A percentile compares a stretch with the other conserved stretches of the same genome.
Conservation (phyloP, 2,888 invertebrate genomes). For the Hydrotaea cyrtoneurina region DNA sequence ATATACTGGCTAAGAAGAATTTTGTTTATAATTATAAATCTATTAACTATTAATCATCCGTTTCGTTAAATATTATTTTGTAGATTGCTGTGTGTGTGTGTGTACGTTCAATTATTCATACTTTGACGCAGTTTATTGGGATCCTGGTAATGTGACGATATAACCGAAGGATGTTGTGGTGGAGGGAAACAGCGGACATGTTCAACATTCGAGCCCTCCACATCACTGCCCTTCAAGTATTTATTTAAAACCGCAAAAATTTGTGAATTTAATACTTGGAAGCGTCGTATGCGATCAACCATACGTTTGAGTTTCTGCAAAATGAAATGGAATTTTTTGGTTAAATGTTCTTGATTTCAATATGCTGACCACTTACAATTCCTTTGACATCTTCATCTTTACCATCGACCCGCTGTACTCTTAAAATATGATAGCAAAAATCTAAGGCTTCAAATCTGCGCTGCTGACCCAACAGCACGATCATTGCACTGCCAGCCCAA, state of each 20-base stretch:
- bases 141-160: conserved; percentile 83
- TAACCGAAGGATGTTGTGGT: conserved; percentile 89
- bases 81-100: conserved; percentile 37
- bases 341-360: neutral
- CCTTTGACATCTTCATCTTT: conserved; percentile 97
- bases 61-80: conserved; percentile 39
- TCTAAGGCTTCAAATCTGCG: conserved; percentile 97
- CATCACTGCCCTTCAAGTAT: conserved; percentile 92
- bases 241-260: conserved; percentile 97
- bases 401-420: conserved; percentile 97
- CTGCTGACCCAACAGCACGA: conserved; percentile 96
- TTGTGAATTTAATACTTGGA: conserved; percentile 99
- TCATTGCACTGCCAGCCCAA: conserved; percentile 99
- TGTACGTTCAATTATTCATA: conserved; percentile 75
- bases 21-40: conserved; percentile 46
- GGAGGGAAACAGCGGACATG: conserved; percentile 98
- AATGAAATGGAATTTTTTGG: conserved; percentile 5
- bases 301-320: conserved; percentile 94
- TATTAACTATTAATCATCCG: conserved; percentile 46
- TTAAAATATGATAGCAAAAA: conserved; percentile 98
- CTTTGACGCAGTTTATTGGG: conserved; percentile 83
- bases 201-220: conserved; percentile 93
- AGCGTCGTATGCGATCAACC: conserved; percentile 98
- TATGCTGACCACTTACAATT: conserved; percentile 86
- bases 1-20: conserved; percentile 58